Base-by-base conservation (phyloP, 2,113 vertebrate species). In the Eurypyga helias region DNA sequence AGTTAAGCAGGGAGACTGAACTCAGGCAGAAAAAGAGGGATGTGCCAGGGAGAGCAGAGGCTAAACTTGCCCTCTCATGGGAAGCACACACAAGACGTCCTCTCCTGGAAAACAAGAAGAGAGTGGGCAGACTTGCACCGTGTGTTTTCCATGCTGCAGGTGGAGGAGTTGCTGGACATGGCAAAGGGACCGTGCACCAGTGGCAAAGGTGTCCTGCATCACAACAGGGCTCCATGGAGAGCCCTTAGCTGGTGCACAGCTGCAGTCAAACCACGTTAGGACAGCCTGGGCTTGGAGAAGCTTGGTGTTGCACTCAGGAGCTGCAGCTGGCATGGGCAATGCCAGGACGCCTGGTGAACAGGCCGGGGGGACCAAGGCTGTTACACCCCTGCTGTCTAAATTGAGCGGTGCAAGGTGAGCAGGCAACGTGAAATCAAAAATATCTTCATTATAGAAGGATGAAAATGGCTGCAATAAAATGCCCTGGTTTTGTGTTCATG, bases 1-100 rank as follows among this genome's bases (percentile, higher is more conserved):
- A 95, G 8, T 80, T 73, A 69, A 83, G 8, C 8, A 72, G 93
- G 64, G 98, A 41, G 41, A 97, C 98, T 98, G 89, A 64, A 79
- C 46, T 49, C 31, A 91, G 49, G 14, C 36, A 73, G 41, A 49
- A 49, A 41, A 67, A 49, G 34, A 69, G 14, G 46, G 11, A 45
- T 1, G 0, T 26, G 36, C 2, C 11, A 20, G 6, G 28, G 17
- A 75, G 8, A 80, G 25, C 24, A 87, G 79, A 69, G 41, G 49
- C 26, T 73, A 58, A 88, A 69, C 58, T 69, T 86, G 17, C 17
- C 8, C 33, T 51, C 13, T 41, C 7, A 7, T 19, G 36, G 48
- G 83, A 87, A 83, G 5, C 24, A 49, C 8, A 6, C 6, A 11
- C 28, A 71, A 91, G 51, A 28, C 2, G 3, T 46, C 36, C 4